phyloP scores from a whole-genome alignment of 2,888 invertebrate genomes.

The Tortrix viridana region DNA sequence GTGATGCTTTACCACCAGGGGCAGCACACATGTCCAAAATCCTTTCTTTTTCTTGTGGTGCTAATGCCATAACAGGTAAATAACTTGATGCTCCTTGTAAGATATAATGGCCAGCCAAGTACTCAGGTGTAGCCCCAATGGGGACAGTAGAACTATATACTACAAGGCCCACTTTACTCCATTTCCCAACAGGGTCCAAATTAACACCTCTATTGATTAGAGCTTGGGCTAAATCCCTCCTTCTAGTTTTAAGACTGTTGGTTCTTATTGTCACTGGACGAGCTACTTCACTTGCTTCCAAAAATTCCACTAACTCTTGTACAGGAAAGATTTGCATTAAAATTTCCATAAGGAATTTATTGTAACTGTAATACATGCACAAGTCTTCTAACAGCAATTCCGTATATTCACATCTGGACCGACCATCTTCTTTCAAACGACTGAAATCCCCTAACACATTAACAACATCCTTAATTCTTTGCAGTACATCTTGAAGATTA shows the following conservation, averaged over 20 bases:
- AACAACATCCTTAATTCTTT: constrained; percentile 94
- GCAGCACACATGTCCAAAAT: constrained; percentile 99
- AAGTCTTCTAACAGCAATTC: constrained; percentile 92
- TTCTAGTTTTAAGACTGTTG: constrained; percentile 96
- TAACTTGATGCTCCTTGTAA: constrained; percentile 98
- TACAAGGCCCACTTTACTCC: constrained; percentile 99
- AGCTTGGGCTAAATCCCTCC: constrained; percentile 96
- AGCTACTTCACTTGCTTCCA: constrained; percentile 98
- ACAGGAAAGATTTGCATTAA: constrained; percentile 95
- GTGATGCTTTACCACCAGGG: constrained; percentile 99
- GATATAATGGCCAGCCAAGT: constrained; percentile 98
- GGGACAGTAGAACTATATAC: constrained; percentile 98
- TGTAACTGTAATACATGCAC: constrained; percentile 98
- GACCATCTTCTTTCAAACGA: constrained; percentile 86
- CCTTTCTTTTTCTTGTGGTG: constrained; percentile 97
- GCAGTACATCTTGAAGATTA: constrained; percentile 92
- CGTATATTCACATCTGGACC: constrained; percentile 92
- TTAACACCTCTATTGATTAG: constrained; percentile 98
- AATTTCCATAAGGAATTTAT: constrained; percentile 96
- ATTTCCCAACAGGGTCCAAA: constrained; percentile 98
- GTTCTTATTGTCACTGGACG: constrained; percentile 98
- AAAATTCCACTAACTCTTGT: constrained; percentile 94
- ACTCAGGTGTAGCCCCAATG: constrained; percentile 99
- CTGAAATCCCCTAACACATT: constrained; percentile 92
- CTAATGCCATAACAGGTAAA: constrained; percentile 98